Evolutionary conservation across 1,140 invertebrate genomes (phyloP), one percentile per base, ranked within the genome.

Genomic region (Drosophila equinoxialis): DNA sequence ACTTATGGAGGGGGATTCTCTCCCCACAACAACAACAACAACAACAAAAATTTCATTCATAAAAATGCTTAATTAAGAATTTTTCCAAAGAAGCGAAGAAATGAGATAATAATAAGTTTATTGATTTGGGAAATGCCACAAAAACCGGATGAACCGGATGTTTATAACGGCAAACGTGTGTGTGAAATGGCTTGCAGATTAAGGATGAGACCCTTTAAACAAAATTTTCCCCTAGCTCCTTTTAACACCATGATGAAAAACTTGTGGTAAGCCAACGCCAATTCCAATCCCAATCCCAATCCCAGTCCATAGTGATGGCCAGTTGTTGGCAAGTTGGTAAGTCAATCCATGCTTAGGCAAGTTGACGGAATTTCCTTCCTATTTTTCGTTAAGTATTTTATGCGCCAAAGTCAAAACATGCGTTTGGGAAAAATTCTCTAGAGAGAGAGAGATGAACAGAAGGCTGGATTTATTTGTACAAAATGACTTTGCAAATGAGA

Each of bases 401-500:
- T 37, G 4, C 35, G 37, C 23, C 65, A 91, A 91, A 91, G 90
- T 91, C 89, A 91, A 91, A 91, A 91, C 89, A 91, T 81, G 78
- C 79, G 73, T 75, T 68, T 66, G 71, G 69, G 74, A 83, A 69
- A 74, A 37, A 37, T 37, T 64, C 60, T 48, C 48, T 14, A 30
- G 26, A 30, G 55, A 55, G 23, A 62, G 14, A 45, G 37, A 26
- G 48, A 39, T 10, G 30, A 65, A 60, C 69, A 58, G 17, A 42
- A 81, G 84, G 86, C 82, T 89, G 87, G 79, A 90, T 91, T 91
- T 91, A 91, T 91, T 91, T 91, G 71, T 80, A 81, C 81, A 91
- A 91, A 91, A 91, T 91, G 89, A 91, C 89, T 91, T 91, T 80
- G 82, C 89, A 91, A 91, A 91, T 91, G 79, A 91, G 90, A 91